Base-by-base conservation (phyloP, 2,888 invertebrate species). In the Pandemis corylana region DNA sequence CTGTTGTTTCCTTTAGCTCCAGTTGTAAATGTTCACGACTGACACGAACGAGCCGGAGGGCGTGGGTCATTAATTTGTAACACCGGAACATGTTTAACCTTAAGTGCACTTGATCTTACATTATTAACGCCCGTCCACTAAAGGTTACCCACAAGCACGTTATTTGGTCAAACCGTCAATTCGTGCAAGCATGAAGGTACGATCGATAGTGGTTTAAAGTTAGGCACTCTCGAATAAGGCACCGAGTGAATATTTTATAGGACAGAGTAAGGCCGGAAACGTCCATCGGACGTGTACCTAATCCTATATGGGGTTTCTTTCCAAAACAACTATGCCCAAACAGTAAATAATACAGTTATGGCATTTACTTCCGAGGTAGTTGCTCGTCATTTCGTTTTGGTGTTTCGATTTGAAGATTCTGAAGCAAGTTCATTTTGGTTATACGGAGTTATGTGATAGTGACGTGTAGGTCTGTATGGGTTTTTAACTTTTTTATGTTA, bases 161-260 rank as follows among this genome's bases (percentile, higher is more conserved):
- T 61, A 66, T 53, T 74, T 74, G 49, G 49, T 69, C 51, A 10
- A 69, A 28, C 66, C 75, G 67, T 75, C 75, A 63, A 75, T 62
- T 71, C 44, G 67, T 63, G 65, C 65, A 70, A 70, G 63, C 66
- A 28, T 59, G 59, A 44, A 59, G 78, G 72, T 72, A 62, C 78
- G 77, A 91, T 91, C 91, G 91, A 91, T 90, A 86, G 82, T 72
- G 85, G 86, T 86, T 90, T 88, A 88, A 90, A 91, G 83, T 90
- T 87, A 88, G 89, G 65, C 70, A 84, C 82, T 82, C 77, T 82
- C 81, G 85, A 85, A 88, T 86, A 89, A 89, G 85, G 88, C 86
- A 82, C 78, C 80, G 77, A 78, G 78, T 92, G 92, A 92, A 93
- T 93, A 89, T 91, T 90, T 90, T 87, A 92, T 89, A 80, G 78